Base-by-base conservation (phyloP, 2,888 invertebrate species). In the Hypolimnas misippus region DNA sequence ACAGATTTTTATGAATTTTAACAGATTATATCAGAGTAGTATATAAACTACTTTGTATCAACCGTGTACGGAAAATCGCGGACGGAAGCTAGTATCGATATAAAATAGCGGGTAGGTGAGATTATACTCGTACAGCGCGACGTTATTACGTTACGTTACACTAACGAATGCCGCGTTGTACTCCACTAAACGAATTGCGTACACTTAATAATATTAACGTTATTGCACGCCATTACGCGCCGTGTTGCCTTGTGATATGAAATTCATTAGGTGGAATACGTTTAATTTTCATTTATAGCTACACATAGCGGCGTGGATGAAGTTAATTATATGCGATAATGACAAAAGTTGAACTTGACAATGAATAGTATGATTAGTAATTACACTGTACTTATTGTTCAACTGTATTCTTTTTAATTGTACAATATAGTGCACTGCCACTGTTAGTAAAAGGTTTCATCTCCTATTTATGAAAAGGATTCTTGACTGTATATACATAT, bases 141-240 rank as follows among this genome's bases (percentile, higher is more conserved):
- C 46, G 14, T 14, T 49, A 42, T 38, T 38, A 42, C 42, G 29
- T 49, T 14, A 49, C 14, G 14, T 29, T 29, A 49, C 25, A 29
- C 49, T 49, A 49, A 49, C 49, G 29, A 29, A 49, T 49, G 25
- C 14, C 6, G 17, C 29, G 49, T 49, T 49, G 49, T 49, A 49
- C 8, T 49, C n/a, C 49, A 44, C 69, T 68, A 67, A 67, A 66
- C 69, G 67, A 71, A 71, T 70, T 70, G 70, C 68, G 69, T 69
- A 72, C 70, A 74, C 73, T 75, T 81, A 79, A 82, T 83, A 80
- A 82, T 76, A 80, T 79, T 77, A 79, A 78, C 76, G 81, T 83
- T 79, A 84, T 83, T 80, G 76, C 74, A 59, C 69, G 65, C 38
- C 74, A 75, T 79, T 79, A 76, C 29, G 59, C 25, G 21, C 38